Conservation (phyloP, 2,113 vertebrate genomes). For the Alces alces region DNA sequence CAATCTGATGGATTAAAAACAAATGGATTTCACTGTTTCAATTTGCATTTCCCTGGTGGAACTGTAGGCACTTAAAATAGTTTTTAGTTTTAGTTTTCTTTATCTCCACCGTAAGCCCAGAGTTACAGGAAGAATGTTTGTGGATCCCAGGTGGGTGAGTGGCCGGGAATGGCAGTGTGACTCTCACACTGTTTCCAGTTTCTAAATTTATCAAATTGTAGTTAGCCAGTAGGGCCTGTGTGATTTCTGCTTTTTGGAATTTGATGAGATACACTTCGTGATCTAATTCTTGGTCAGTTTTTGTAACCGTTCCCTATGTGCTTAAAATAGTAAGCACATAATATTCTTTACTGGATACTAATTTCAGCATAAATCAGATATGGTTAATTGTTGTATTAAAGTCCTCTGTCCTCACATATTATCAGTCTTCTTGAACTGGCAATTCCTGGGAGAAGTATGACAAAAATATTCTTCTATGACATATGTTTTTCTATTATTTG, state of each 20-base stretch:
- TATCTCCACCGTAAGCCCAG: neutral
- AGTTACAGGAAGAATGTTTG: neutral
- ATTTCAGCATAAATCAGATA: neutral
- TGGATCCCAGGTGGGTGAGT: neutral
- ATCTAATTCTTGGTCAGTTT: slow-evolving; percentile 25
- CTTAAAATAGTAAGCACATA: neutral
- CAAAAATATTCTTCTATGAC: neutral
- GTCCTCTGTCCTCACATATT: neutral
- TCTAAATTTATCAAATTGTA: slow-evolving; percentile 46
- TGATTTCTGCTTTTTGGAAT: slow-evolving; percentile 23
- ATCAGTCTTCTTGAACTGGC: neutral
- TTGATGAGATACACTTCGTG: slow-evolving; percentile 30
- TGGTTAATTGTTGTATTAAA: neutral
- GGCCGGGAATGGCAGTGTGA: neutral
- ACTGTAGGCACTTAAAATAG: neutral
- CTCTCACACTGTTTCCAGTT: neutral
- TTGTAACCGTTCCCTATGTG: neutral
- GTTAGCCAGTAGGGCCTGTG: neutral
- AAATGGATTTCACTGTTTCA: slow-evolving; percentile 2
- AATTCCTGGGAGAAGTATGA: neutral
- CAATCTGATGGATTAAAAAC: neutral
- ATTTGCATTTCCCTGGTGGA: neutral
- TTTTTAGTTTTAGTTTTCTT: neutral
- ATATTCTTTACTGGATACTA: slow-evolving; percentile 7
- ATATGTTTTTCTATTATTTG: neutral